Evolutionary conservation across 1,140 invertebrate species (phyloP), one percentile per base, ranked within the genome.

Genomic region (Dryas iulia): DNA sequence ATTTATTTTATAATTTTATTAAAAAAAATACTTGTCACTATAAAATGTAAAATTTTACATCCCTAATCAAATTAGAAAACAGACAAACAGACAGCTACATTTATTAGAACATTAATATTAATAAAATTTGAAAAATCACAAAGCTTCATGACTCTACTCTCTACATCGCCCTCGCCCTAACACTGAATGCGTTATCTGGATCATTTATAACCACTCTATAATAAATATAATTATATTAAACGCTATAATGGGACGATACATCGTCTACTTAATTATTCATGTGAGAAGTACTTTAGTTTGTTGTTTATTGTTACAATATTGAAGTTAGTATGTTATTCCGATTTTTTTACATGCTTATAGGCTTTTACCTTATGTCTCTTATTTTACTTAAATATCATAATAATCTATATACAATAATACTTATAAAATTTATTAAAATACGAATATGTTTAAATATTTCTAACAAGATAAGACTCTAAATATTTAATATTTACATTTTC

Each of bases 201-300:
- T 76, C 74, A 71, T 76, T 72, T 76, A 73, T 67, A 67, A 70
- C 63, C 63, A 61, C 59, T 72, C 70, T 59, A 71, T 68, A 69
- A 74, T 72, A 65, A 67, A 68, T 74, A 74, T 79, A 73, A 77
- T 79, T 69, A 74, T 70, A 72, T 76, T 77, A 79, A 74, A 71
- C 60, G 67, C 58, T 59, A 72, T 66, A 53, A 59, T 59, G 77
- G 69, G 73, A 53, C 53, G 63, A 67, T 35, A 47, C 57, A 52
- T 28, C 33, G 35, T 59, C 63, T 58, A 33, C 35, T 69, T 70
- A 52, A 67, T 69, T 68, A 66, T 69, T 77, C 56, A 71, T 74
- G 71, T 77, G 76, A 58, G 73, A 77, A 18, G 24, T 53, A 47
- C 23, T 25, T 52, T 53, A 31, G 25, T 39, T 60, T 58, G 26